A percentile compares a stretch with the other conserved stretches of the same genome.
phyloP scores from a whole-genome alignment of 1,140 invertebrate species.

The Monochamus saltuarius region DNA sequence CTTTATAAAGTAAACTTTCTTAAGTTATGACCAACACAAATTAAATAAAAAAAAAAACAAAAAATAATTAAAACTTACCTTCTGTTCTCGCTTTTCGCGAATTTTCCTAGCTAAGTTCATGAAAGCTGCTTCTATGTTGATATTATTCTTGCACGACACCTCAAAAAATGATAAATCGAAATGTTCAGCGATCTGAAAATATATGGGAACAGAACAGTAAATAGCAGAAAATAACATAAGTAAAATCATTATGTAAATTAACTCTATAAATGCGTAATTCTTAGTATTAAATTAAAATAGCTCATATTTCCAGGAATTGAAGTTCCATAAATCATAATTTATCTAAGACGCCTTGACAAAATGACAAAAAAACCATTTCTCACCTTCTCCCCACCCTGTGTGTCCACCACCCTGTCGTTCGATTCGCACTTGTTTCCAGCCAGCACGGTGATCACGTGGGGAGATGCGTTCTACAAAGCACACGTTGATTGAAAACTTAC shows the following conservation, averaged over 20 bases:
- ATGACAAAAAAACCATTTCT: neutral
- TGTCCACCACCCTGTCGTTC: conserved; percentile 71
- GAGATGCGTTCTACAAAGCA: conserved; percentile 73
- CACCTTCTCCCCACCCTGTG: conserved; percentile 78
- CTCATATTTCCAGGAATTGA: too few relatives aligned
- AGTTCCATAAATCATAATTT: neutral
- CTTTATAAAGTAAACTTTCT: too few relatives aligned
- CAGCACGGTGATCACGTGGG: conserved; percentile 80
- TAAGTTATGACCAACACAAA: neutral
- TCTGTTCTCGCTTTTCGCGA: conserved; percentile 72
- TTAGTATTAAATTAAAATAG: too few relatives aligned
- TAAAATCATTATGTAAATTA: too few relatives aligned
- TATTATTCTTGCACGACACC: conserved; percentile 86
- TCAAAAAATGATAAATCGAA: conserved; percentile 92
- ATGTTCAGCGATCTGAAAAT: conserved; percentile 78
- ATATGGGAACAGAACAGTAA: too few relatives aligned
- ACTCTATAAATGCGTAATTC: too few relatives aligned
- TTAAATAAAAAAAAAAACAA: neutral
- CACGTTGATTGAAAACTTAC: neutral
- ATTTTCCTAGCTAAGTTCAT: conserved; percentile 79
- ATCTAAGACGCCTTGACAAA: too few relatives aligned
- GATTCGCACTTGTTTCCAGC: conserved; percentile 84
- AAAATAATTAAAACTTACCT: conserved; percentile 55
- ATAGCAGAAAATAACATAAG: too few relatives aligned
- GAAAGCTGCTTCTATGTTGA: conserved; percentile 87